A percentile compares a stretch with the other conserved stretches of the same genome.
Conservation (phyloP, 2,113 vertebrate genomes). For the Gambusia affinis region DNA sequence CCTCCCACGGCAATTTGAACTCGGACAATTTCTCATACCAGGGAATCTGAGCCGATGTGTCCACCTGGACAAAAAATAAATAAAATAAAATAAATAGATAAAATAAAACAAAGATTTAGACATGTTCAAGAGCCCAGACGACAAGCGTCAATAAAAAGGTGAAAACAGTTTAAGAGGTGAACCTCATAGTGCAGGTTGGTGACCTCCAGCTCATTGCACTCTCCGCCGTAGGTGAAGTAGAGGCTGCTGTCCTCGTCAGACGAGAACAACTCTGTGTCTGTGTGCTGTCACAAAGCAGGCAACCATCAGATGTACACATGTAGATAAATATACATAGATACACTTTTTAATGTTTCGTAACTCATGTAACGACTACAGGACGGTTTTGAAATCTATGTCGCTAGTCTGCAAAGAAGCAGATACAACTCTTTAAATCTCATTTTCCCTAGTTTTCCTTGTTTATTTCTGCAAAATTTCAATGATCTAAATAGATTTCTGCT, state of each 20-base stretch:
- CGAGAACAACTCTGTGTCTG: conserved; percentile 83
- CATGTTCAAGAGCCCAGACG: not conserved
- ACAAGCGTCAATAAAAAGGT: not conserved
- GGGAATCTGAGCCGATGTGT: conserved; percentile 87
- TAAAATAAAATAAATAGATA: too few species aligned
- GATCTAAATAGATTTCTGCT: not conserved
- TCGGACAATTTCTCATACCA: conserved; percentile 91
- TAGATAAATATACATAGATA: too few species aligned
- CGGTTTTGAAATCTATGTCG: not conserved
- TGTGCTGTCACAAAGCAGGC: conserved; percentile 44
- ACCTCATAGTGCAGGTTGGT: conserved; percentile 92
- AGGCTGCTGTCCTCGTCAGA: conserved; percentile 92
- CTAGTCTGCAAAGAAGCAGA: not conserved
- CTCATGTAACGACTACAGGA: not conserved
- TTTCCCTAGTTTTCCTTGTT: not conserved
- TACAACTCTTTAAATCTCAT: not conserved
- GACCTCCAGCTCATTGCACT: conserved; percentile 88
- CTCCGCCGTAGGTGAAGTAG: conserved; percentile 94
- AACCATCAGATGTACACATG: not conserved
- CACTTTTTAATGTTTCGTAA: too few species aligned
- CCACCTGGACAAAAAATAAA: conserved; percentile 76
- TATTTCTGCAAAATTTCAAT: not conserved
- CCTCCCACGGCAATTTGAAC: conserved; percentile 88
- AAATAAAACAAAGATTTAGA: conserved; percentile 1
- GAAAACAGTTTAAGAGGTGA: conserved; percentile 25